Evolutionary conservation across 2,888 invertebrate species (phyloP), one percentile per base, ranked within the genome.

Genomic region (Cerceris ruficornis): DNA sequence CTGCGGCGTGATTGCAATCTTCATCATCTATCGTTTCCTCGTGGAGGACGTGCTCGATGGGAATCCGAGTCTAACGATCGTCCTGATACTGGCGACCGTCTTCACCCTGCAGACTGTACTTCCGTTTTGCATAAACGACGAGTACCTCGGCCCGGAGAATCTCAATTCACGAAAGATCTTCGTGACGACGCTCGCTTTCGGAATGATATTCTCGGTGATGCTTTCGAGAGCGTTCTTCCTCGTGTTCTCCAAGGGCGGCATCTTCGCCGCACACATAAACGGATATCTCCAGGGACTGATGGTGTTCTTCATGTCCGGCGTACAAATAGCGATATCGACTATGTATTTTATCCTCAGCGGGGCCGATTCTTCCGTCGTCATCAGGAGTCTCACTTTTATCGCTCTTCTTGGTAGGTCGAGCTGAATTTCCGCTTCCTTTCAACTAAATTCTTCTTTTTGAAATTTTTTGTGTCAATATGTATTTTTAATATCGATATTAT

Each of bases 201-300:
- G 95, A 17, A 90, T 95, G 50, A 93, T 94, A 0, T 95, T 96
- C 88, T 95, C 95, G 0, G 91, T 95, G 42, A 92, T 96, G 86
- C 92, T 96, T 7, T 94, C 95, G 9, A 93, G 96, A 14, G 93
- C 94, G 1, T 93, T 96, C 7, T 94, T 96, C 91, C 90, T 96
- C 60, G 95, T 95, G 0, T 95, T 95, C 1, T 95, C 95, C 60
- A 95, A 94, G 75, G 95, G 95, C 75, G 94, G 95, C 0, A 95
- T 95, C 0, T 95, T 96, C 81, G 94, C 95, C 79, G 95, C 95
- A 6, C 96, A 96, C 86, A 94, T 96, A 8, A 95, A 95, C 80
- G 96, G 96, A 5, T 94, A 95, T 54, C 94, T 96, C 7, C 96
- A 96, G 88, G 93, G 94, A 0, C 93, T 95, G 14, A 93, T 96